Evolutionary conservation across 2,888 invertebrate species (phyloP).

Genomic region (Sinelater perroti): DNA sequence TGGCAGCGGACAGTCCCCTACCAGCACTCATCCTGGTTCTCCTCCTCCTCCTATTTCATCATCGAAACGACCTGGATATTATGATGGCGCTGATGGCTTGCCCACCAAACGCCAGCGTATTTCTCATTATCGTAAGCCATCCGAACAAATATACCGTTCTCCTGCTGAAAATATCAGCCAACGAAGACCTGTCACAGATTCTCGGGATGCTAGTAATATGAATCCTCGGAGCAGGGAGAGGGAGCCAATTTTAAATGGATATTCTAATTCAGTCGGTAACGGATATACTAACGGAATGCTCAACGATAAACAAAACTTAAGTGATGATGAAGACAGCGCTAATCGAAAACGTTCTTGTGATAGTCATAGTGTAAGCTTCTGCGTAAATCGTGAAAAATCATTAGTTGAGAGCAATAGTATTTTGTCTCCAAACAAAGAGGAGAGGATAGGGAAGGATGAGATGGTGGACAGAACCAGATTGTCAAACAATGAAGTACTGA

Average conservation of each 20-base stretch:
- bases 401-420: constrained; percentile 40
- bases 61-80: constrained; percentile 70
- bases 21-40: constrained; percentile 76
- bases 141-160: constrained; percentile 59
- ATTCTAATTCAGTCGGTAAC: constrained; percentile 39
- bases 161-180: constrained; percentile 59
- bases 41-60: constrained; percentile 67
- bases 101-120: constrained; percentile 84
- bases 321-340: constrained; percentile 51
- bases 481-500: constrained; percentile 24
- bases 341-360: constrained; percentile 55
- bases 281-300: constrained; percentile 50
- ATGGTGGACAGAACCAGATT: constrained; percentile 21
- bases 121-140: constrained; percentile 79
- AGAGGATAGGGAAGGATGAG: constrained; percentile 28
- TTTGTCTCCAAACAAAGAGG: constrained; percentile 39
- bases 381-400: constrained; percentile 51
- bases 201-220: constrained; percentile 61
- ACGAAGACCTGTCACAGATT: constrained; percentile 58
- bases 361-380: constrained; percentile 57
- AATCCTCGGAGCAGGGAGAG: constrained; percentile 60
- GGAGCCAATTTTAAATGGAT: constrained; percentile 45
- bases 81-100: constrained; percentile 67
- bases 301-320: constrained; percentile 51
- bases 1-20: constrained; percentile 81